Evolutionary conservation across 1,140 invertebrate genomes (phyloP).

Genomic region (Cheumatopsyche charites): DNA sequence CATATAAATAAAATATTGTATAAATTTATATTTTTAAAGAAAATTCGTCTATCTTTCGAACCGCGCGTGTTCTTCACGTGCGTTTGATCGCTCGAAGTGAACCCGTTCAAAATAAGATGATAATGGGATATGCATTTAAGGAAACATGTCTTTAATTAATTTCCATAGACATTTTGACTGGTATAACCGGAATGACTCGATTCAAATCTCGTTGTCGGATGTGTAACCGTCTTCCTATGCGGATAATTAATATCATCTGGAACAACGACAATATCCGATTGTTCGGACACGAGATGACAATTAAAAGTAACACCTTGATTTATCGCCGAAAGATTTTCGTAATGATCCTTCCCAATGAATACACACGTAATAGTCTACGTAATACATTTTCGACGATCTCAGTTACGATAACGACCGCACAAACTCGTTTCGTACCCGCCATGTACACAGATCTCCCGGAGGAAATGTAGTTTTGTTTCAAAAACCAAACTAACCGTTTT

Average conservation of each 20-base stretch:
- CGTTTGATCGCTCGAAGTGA: background rate
- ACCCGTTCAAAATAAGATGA: background rate
- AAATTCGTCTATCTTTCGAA: no score
- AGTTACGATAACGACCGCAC: no score
- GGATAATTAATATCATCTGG: conserved; percentile 1
- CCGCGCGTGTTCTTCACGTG: no score
- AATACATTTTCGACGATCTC: no score
- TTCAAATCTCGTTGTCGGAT: background rate
- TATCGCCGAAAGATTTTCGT: background rate
- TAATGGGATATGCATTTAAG: conserved; percentile 20
- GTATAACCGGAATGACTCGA: background rate
- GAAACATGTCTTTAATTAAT: conserved; percentile 9
- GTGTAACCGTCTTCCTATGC: background rate
- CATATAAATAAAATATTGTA: no score
- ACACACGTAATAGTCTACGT: no score
- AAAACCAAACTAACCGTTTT: no score
- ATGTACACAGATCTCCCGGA: no score
- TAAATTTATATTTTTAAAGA: no score
- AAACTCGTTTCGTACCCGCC: no score
- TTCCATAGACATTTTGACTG: background rate
- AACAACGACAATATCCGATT: background rate
- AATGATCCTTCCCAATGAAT: no score
- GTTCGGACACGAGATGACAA: background rate
- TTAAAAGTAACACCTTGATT: conserved; percentile 1
- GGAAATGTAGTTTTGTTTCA: no score